Base-by-base conservation (phyloP, 2,113 vertebrate species). In the Saguinus midas region DNA sequence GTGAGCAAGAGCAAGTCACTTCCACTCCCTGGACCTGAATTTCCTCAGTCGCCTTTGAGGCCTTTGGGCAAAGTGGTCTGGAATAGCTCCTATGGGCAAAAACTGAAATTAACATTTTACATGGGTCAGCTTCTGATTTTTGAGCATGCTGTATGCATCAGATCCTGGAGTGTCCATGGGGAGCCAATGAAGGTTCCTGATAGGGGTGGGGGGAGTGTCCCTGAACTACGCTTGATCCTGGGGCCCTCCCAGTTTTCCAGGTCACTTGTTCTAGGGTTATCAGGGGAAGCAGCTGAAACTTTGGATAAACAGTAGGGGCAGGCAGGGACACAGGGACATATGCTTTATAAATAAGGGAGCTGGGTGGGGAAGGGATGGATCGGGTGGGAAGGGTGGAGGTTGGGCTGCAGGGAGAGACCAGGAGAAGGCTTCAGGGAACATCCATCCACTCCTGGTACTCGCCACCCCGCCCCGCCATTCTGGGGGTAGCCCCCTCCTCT, bases 251-350 rank as follows among this genome's bases (percentile, higher is more conserved):
- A 78, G 87, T 61, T 92, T 70, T 70, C 96, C 61, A 70, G 91
- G 73, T 68, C 87, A 88, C 88, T 61, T 64, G 37, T 32, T n/a
- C 13, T 79, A 0, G 21, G 89, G 94, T 96, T 95, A 98, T 97
- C 95, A 97, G 93, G 83, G 95, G 97, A 97, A 97, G 79, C 96
- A 98, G 94, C 96, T 96, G 94, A 96, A 32, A 43, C 76, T 95
- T 84, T 96, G 88, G 78, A 96, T 81, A 97, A 96, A 98, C 94
- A 96, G 85, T 27, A 50, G 1, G 55, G 81, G 95, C 88, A 91
- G 45, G 40, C 85, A 85, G 58, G 96, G 96, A 97, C 88, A 95
- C 50, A 0, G 70, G 85, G 92, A 95, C 93, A 97, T 85, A 79
- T 93, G 93, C 93, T 95, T 97, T 97, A 70, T 89, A 76, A 91